A percentile compares a stretch with the other conserved stretches of the same genome.
Evolutionary conservation across 2,888 invertebrate genomes (phyloP).

Genomic region (Eupithecia pulchellata): DNA sequence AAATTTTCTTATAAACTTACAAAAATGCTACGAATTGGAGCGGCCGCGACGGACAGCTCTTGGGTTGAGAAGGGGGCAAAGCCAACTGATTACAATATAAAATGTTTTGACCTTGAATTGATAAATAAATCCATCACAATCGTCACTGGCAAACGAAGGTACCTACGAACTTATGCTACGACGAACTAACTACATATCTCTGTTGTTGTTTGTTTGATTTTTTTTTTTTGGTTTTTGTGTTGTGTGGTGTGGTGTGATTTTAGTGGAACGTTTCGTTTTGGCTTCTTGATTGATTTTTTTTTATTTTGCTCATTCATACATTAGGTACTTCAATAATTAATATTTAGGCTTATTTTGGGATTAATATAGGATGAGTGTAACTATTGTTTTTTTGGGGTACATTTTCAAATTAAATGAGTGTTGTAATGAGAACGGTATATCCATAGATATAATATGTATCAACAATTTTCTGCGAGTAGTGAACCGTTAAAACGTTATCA

Average conservation of each 20-base stretch:
- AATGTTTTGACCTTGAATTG: conserved; percentile 79
- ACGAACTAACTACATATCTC: conserved; percentile 39
- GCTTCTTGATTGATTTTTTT: background rate
- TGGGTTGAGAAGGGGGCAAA: conserved; percentile 58
- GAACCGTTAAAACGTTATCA: background rate
- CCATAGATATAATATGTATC: too few species aligned
- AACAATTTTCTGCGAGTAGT: background rate
- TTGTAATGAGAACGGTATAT: too few species aligned
- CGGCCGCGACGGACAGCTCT: conserved; percentile 53
- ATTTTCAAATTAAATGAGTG: too few species aligned
- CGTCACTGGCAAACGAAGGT: conserved; percentile 52
- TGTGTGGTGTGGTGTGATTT: background rate
- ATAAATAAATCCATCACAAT: conserved; percentile 68
- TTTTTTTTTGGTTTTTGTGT: background rate
- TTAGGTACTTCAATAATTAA: too few species aligned
- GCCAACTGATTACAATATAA: conserved; percentile 78
- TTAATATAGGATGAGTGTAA: too few species aligned
- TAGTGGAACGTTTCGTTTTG: background rate
- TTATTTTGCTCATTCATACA: too few species aligned
- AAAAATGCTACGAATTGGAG: conserved; percentile 33
- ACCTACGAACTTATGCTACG: too few species aligned
- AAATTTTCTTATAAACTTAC: conserved; percentile 15
- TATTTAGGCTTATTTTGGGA: too few species aligned
- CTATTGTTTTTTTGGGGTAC: too few species aligned
- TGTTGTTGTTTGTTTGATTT: conserved; percentile 41